Percentiles rank a stretch among this genome's conserved stretches.
These are phyloP conservation scores for Zaprionus ornatus DNA, from an alignment of 1,140 invertebrate genomes.

Conservation along the genomic window DNA sequence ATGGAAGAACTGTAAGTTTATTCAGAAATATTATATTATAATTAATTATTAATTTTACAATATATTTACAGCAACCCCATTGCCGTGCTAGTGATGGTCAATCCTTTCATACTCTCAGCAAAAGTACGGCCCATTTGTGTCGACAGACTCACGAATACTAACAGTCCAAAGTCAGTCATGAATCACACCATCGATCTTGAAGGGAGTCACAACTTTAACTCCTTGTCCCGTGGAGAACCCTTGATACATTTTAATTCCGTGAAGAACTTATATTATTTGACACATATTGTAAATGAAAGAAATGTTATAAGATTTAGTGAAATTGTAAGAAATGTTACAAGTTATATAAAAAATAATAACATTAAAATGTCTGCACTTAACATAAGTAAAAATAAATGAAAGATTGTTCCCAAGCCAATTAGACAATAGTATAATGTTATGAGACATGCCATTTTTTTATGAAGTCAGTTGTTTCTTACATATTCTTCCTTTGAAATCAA, in stretches of 20 bases:
- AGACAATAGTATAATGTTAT: too few relatives aligned
- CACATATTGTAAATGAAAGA: neutral
- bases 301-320: neutral
- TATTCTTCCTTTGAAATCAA: too few relatives aligned
- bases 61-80: neutral
- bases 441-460: too few relatives aligned
- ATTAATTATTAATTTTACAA: neutral
- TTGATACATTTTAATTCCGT: neutral
- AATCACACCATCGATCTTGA: neutral
- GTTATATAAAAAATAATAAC: neutral
- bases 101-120: slow-evolving; percentile 29
- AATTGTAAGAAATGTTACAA: too few relatives aligned
- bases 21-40: neutral
- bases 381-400: neutral
- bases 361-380: neutral
- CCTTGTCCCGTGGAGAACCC: neutral
- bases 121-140: slow-evolving; percentile 33
- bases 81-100: neutral
- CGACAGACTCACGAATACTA: neutral
- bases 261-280: neutral
- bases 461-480: too few relatives aligned
- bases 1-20: neutral
- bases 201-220: too few relatives aligned
- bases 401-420: too few relatives aligned
- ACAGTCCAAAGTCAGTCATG: neutral